Conservation (phyloP, 2,797 vertebrate species). For the Characodon lateralis region DNA sequence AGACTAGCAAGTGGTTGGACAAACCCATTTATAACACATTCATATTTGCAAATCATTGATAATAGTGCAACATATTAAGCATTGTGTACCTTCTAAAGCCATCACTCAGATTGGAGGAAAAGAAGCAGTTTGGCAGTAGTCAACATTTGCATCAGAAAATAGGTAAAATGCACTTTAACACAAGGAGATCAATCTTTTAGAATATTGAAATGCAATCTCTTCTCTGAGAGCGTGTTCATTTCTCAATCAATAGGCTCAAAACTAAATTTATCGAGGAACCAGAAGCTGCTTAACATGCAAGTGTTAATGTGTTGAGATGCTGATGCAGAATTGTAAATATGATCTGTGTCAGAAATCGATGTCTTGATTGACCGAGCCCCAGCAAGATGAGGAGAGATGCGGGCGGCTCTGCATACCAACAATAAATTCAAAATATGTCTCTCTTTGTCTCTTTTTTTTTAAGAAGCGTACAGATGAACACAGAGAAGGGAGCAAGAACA, state of each 20-base stretch:
- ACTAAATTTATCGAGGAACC: conserved; percentile 26
- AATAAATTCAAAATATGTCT: conserved; percentile 1
- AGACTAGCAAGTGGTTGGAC: background rate
- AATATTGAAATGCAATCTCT: background rate
- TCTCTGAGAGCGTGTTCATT: conserved; percentile 3
- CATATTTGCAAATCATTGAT: background rate
- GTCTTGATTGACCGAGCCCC: conserved; percentile 42
- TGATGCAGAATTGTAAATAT: conserved; percentile 61
- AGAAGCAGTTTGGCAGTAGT: background rate
- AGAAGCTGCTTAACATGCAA: conserved; percentile 20
- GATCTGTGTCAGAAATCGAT: conserved; percentile 67
- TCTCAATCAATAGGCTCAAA: conserved; percentile 8
- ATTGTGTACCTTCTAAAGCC: conserved; percentile 1
- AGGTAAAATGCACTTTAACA: conserved; percentile 6
- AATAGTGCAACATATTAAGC: background rate
- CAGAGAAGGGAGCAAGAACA: background rate
- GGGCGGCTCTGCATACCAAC: conserved; percentile 30
- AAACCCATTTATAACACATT: conserved; percentile 5
- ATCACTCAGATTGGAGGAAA: background rate
- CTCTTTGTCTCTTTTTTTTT: background rate
- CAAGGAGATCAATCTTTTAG: background rate
- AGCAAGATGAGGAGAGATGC: conserved; percentile 22
- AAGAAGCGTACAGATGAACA: conserved; percentile 3
- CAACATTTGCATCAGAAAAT: conserved; percentile 7
- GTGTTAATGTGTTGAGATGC: conserved; percentile 46